These are phyloP conservation scores for Drosophila ambigua DNA, from an alignment of 1,140 invertebrate genomes.

Conservation along the genomic window DNA sequence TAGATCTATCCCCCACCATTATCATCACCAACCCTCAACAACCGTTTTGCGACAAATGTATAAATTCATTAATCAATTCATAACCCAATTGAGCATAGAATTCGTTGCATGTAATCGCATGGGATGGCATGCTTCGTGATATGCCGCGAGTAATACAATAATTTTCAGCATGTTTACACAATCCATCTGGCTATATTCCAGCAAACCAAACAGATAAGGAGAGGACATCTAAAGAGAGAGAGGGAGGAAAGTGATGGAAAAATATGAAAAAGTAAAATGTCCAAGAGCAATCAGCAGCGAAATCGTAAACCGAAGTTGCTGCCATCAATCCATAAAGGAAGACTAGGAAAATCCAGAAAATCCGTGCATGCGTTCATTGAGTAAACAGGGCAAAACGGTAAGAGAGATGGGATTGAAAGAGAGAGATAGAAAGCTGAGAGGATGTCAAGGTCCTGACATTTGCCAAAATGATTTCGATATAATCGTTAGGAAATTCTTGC, in stretches of 20 bases:
- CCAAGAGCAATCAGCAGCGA: constrained; percentile 61
- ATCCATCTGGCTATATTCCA: constrained; percentile 82
- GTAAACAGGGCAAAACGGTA: constrained; percentile 58
- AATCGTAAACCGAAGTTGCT: constrained; percentile 38
- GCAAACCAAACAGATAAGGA: constrained; percentile 51
- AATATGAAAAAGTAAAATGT: constrained; percentile 45
- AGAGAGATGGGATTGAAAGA: neutral
- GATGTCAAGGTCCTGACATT: constrained; percentile 38
- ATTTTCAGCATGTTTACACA: constrained; percentile 81
- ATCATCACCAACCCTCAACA: neutral
- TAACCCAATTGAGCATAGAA: constrained; percentile 48
- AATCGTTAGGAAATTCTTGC: constrained; percentile 76
- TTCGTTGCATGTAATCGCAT: constrained; percentile 26
- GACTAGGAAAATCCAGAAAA: constrained; percentile 70
- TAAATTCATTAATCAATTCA: constrained; percentile 60
- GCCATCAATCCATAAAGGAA: constrained; percentile 72
- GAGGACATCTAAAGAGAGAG: neutral
- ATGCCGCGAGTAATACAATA: constrained; percentile 68
- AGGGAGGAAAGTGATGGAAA: neutral
- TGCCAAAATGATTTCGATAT: constrained; percentile 78
- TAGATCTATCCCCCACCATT: no score
- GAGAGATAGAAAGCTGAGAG: neutral
- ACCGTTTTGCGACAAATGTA: constrained; percentile 31
- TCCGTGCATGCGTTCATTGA: constrained; percentile 70
- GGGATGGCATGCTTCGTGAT: constrained; percentile 19